phyloP scores from a whole-genome alignment of 2,888 invertebrate genomes.

The Altica lythri region DNA sequence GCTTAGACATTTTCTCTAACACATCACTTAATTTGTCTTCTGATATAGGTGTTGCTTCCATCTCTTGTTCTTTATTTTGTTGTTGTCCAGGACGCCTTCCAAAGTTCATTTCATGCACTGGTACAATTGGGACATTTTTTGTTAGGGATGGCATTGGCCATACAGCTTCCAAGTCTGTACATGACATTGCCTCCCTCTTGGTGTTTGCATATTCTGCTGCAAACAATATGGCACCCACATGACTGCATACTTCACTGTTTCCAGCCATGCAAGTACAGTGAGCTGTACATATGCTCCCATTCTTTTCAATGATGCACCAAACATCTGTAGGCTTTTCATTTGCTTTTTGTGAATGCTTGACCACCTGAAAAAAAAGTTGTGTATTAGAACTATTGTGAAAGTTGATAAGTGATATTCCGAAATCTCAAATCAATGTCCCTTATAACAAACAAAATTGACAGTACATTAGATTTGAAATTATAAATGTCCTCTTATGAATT shows the following conservation, averaged over 20 bases:
- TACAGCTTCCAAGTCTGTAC: conserved; percentile 11
- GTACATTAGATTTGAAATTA: too few relatives aligned
- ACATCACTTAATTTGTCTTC: background rate
- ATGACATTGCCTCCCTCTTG: conserved; percentile 11
- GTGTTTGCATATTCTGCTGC: conserved; percentile 22
- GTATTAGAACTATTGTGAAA: too few relatives aligned
- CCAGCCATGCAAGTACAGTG: conserved; percentile 31
- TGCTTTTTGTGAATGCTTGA: conserved; percentile 28
- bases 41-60: too few relatives aligned
- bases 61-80: too few relatives aligned
- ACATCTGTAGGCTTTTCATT: conserved; percentile 17
- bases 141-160: conserved; percentile 13
- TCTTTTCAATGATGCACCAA: conserved; percentile 23
- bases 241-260: conserved; percentile 31
- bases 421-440: too few relatives aligned
- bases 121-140: background rate
- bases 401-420: too few relatives aligned
- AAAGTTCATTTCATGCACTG: conserved; percentile 4
- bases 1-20: background rate
- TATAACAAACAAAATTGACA: too few relatives aligned
- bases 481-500: too few relatives aligned
- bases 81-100: background rate
- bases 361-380: too few relatives aligned
- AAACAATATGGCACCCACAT: conserved; percentile 21
- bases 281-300: conserved; percentile 20